These are phyloP conservation scores for Montipora capitata DNA, from an alignment of 92 coral and sea anemone genomes.

Conservation along the genomic window DNA sequence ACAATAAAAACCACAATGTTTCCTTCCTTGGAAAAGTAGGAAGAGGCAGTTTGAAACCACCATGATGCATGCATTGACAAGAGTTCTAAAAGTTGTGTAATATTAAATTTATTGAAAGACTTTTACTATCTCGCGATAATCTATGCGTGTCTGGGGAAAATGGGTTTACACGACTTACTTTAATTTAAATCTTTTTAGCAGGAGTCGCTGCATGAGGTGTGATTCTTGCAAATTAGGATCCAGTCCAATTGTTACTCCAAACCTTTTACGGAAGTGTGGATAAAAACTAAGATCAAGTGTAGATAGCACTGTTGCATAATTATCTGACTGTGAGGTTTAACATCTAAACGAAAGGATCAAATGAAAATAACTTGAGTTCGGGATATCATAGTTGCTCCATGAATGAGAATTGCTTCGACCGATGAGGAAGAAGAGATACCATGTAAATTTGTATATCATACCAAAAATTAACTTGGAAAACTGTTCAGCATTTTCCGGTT, in stretches of 20 bases:
- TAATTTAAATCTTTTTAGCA: not conserved
- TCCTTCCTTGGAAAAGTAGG: not conserved
- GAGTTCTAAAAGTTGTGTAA: not conserved
- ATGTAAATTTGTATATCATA: not conserved
- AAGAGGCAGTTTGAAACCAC: not conserved
- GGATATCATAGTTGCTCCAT: not conserved
- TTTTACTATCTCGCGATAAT: not conserved
- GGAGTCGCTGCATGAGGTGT: not conserved
- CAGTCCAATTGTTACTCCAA: not conserved
- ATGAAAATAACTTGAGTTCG: not conserved
- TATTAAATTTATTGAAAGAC: not conserved
- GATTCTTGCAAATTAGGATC: not conserved
- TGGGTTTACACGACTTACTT: not conserved
- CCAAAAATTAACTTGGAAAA: not conserved
- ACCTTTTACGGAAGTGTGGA: constrained; percentile 8
- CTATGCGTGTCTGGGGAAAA: not conserved
- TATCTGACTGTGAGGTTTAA: not conserved
- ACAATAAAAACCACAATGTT: not conserved
- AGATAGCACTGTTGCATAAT: not conserved
- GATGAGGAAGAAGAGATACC: not conserved
- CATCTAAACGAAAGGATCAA: not conserved
- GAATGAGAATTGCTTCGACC: not conserved
- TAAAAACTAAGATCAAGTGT: not conserved
- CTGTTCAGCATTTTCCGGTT: too few relatives aligned
- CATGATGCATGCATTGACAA: not conserved